Percentiles rank a stretch among this genome's conserved stretches.
Conservation (phyloP, 2,797 vertebrate species). For the Champsocephalus gunnari region DNA sequence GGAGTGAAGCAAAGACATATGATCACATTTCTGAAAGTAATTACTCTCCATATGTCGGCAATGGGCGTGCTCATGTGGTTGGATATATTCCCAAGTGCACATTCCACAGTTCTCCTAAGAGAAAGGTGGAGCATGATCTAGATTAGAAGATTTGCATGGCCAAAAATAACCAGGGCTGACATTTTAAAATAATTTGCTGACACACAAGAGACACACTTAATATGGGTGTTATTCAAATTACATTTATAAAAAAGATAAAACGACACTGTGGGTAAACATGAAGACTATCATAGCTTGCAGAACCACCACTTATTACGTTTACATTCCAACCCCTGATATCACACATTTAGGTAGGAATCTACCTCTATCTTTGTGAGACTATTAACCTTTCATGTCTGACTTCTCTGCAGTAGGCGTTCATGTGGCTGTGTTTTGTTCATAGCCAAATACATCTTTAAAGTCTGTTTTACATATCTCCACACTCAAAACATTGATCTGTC, state of each 20-base stretch:
- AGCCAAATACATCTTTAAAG: too few relatives aligned
- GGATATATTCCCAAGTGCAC: constrained; percentile 43
- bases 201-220: constrained; percentile 3
- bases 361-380: too few relatives aligned
- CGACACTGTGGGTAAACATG: background rate
- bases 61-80: constrained; percentile 48
- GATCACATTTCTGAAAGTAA: constrained; percentile 56
- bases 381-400: too few relatives aligned
- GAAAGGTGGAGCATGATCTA: constrained; percentile 36
- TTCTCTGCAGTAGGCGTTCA: background rate
- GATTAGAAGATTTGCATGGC: background rate
- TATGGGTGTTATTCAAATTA: background rate
- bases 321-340: too few relatives aligned
- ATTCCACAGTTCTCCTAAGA: constrained; percentile 58
- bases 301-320: background rate
- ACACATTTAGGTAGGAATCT: too few relatives aligned
- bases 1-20: constrained; percentile 39
- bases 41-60: constrained; percentile 35
- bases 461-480: too few relatives aligned
- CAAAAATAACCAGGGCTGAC: constrained; percentile 29
- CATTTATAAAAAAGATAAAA: background rate
- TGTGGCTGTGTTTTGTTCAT: background rate
- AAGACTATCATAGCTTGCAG: background rate
- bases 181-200: constrained; percentile 28
- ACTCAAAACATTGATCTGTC: too few relatives aligned